Conservation (phyloP, 2,113 vertebrate genomes). For the Hippolais icterina region DNA sequence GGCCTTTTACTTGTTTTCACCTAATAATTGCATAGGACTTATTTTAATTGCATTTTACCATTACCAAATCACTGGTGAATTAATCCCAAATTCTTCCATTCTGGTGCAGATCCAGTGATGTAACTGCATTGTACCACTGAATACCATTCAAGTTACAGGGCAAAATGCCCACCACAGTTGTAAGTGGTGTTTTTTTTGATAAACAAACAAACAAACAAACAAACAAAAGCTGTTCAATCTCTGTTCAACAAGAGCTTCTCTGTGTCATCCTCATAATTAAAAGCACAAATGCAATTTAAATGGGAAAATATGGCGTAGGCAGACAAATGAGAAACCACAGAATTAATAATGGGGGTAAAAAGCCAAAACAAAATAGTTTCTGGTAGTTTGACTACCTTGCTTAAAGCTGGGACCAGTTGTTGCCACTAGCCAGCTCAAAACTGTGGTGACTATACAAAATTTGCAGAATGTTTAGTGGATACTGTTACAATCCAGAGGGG, state of each 20-base stretch:
- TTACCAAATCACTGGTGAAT: not conserved
- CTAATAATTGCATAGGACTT: not conserved
- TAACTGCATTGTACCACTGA: not conserved
- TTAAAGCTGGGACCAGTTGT: not conserved
- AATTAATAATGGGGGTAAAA: rapidly evolving
- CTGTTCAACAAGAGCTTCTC: not conserved
- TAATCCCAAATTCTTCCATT: not conserved
- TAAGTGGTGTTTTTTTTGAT: not conserved
- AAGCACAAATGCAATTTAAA: not conserved
- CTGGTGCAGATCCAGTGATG: not conserved
- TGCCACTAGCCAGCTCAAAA: not conserved
- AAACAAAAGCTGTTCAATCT: too few relatives aligned
- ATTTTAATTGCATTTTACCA: not conserved
- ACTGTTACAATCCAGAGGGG: not conserved
- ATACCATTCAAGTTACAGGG: not conserved
- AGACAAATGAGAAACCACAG: not conserved
- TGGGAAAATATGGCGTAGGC: not conserved
- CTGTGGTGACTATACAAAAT: not conserved
- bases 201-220: too few relatives aligned
- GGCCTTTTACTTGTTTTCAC: not conserved
- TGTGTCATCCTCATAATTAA: not conserved
- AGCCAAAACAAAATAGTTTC: not conserved
- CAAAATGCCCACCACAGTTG: not conserved
- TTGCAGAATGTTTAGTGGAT: not conserved
- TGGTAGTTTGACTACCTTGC: not conserved